Base-by-base conservation (phyloP, 2,113 vertebrate genomes). In the Phainopepla nitens region DNA sequence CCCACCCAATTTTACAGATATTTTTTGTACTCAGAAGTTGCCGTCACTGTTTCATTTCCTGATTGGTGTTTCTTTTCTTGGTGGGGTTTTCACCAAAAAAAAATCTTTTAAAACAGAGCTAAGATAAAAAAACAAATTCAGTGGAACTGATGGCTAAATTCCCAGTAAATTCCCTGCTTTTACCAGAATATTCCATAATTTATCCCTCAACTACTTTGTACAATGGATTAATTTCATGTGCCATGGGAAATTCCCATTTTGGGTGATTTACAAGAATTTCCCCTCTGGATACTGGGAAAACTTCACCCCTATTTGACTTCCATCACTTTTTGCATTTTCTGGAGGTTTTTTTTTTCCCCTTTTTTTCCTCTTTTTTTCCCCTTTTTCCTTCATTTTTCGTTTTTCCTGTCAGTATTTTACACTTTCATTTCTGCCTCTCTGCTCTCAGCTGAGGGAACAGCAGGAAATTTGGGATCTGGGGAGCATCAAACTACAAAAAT, bases 1-100 rank as follows among this genome's bases (percentile, higher is more conserved):
- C 5, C 15, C 53, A 9, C 14, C 8, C 7, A 1, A 4, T 29
- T 45, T 36, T 50, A 16, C 1, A 1, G 69, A 8, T 7, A 0
- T 9, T 29, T 36, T 10, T 29, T 12, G 31, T 13, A 3, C 41
- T 11, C 11, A 27, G 35, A 12, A 23, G 9, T 15, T n/a, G 18
- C 62, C 7, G 6, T 23, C 35, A 4, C 23, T 21, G 4, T 24
- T 73, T 33, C 19, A 23, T 45, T 44, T 57, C 41, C 62, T 77
- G 5, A 53, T 42, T 18, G 56, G 18, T 22, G 25, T 35, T 72
- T 73, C 33, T 25, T 81, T 84, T 41, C 25, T 72, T 13, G 2
- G 11, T 24, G 25, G 5, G 15, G 9, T 82, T 76, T 72, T 50
- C 61, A 60, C 49, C 8, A 31, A 18, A 31, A 56, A 54, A 1